These are phyloP conservation scores for Girardinichthys multiradiatus DNA, from an alignment of 2,113 vertebrate species.

Conservation along the genomic window DNA sequence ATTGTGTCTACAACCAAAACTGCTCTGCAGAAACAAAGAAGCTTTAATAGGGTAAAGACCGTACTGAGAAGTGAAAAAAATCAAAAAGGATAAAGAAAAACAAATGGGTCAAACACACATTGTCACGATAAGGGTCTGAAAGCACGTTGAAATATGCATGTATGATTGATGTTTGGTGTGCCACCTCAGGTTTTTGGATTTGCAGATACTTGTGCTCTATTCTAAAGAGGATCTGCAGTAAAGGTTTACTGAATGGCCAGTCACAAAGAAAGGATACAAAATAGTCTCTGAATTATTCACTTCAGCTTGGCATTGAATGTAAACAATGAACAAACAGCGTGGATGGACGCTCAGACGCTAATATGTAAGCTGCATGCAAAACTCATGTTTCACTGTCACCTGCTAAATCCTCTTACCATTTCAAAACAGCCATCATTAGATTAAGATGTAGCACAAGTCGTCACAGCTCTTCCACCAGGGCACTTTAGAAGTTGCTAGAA, in stretches of 20 bases:
- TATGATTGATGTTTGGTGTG: constrained; percentile 24
- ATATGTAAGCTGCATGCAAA: constrained; percentile 12
- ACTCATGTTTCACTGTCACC: constrained; percentile 8
- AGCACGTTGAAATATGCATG: constrained; percentile 20
- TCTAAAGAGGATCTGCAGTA: neutral
- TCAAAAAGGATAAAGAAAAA: constrained; percentile 10
- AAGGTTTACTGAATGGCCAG: neutral
- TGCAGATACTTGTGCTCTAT: neutral
- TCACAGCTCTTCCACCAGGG: constrained; percentile 21
- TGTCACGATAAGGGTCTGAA: constrained; percentile 30
- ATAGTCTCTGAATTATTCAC: neutral
- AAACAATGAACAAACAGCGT: neutral
- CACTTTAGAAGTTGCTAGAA: constrained; percentile 20
- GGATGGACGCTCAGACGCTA: neutral
- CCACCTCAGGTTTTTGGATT: constrained; percentile 24
- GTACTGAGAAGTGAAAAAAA: constrained; percentile 50
- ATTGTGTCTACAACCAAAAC: constrained; percentile 67
- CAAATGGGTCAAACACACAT: constrained; percentile 5
- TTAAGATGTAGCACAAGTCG: constrained; percentile 5
- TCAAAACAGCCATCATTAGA: neutral
- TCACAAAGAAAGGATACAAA: neutral
- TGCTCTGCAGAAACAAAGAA: constrained; percentile 57
- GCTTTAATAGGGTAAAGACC: constrained; percentile 75
- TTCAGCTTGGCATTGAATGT: neutral
- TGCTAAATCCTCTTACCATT: neutral